Percentiles rank a stretch among this genome's conserved stretches.
These are phyloP conservation scores for Zophobas atratus DNA, from an alignment of 1,140 invertebrate genomes.

Conservation along the genomic window DNA sequence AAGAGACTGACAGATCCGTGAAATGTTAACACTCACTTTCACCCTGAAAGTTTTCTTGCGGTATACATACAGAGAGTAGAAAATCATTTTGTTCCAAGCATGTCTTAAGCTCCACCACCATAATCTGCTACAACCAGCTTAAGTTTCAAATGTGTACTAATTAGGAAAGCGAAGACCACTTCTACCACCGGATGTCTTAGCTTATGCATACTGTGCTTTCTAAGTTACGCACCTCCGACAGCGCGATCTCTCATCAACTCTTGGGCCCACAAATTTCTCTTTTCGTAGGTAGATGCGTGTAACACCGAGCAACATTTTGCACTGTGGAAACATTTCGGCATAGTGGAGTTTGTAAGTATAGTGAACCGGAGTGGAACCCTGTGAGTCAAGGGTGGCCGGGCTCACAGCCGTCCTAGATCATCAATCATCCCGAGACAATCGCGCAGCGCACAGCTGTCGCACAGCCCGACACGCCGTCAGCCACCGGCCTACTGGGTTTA, in stretches of 20 bases:
- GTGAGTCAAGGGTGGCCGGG: constrained; percentile 63
- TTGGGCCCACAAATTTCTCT: not conserved
- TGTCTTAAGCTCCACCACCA: no score
- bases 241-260: no score
- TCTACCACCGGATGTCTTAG: no score
- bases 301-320: constrained; percentile 48
- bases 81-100: no score
- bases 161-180: no score
- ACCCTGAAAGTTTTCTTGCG: no score
- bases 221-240: not conserved
- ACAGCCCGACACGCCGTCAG: constrained; percentile 62
- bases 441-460: constrained; percentile 66
- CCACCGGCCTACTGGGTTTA: constrained; percentile 62
- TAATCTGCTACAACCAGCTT: no score
- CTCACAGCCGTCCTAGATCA: constrained; percentile 65
- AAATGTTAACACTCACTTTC: no score
- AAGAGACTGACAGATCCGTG: no score
- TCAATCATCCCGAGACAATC: constrained; percentile 68
- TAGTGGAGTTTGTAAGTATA: constrained; percentile 58
- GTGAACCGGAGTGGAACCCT: constrained; percentile 61
- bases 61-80: no score
- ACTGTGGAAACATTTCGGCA: constrained; percentile 45
- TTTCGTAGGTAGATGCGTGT: constrained; percentile 15
- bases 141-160: no score
- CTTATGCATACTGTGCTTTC: not conserved